phyloP scores from a whole-genome alignment of 2,888 invertebrate species.

The Apamea anceps region DNA sequence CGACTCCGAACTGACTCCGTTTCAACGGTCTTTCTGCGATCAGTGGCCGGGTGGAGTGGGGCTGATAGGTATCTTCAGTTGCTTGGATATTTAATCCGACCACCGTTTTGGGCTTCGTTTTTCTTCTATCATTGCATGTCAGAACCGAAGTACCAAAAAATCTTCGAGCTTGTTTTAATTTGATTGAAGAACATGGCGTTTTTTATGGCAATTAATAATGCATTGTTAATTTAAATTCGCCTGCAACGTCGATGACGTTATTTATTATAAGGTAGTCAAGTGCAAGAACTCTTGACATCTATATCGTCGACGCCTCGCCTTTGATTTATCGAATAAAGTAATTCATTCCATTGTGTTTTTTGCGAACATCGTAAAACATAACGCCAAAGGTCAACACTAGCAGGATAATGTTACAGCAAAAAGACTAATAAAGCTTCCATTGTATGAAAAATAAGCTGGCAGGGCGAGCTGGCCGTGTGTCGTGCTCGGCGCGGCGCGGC shows the following conservation, averaged over 20 bases:
- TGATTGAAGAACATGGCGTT: conserved; percentile 22
- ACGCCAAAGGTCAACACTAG: conserved; percentile 77
- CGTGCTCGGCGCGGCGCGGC: conserved; percentile 8
- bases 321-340: conserved; percentile 70
- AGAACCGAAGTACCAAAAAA: conserved; percentile 24
- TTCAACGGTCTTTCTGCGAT: no score
- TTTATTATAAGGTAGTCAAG: conserved; percentile 58
- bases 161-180: background rate
- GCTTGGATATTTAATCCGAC: no score
- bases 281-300: conserved; percentile 56
- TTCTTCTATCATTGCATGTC: conserved; percentile 5
- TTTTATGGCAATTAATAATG: conserved; percentile 47
- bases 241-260: conserved; percentile 49
- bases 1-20: no score
- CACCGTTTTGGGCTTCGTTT: no score
- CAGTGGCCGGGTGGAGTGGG: no score
- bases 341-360: conserved; percentile 73
- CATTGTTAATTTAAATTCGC: conserved; percentile 50
- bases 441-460: conserved; percentile 66
- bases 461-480: conserved; percentile 40
- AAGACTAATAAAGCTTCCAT: conserved; percentile 71
- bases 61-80: no score
- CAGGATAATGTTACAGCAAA: conserved; percentile 76
- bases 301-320: conserved; percentile 54
- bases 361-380: conserved; percentile 65